phyloP scores from a whole-genome alignment of 2,113 vertebrate species.

The Ptilonorhynchus violaceus region DNA sequence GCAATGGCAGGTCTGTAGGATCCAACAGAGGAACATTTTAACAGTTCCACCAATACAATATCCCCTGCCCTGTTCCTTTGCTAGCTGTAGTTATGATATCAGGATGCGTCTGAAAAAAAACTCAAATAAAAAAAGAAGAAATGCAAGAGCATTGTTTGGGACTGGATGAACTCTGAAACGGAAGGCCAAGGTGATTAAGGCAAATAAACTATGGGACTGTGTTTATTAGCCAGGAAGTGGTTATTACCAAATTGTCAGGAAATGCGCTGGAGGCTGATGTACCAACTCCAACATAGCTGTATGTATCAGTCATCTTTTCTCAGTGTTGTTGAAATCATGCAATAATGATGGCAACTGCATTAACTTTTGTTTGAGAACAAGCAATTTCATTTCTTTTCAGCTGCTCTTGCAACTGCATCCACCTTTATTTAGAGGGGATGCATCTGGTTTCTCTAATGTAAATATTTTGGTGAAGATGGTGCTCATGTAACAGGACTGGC shows the following conservation, averaged over 20 bases:
- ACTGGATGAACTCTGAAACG: background rate
- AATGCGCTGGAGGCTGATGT: background rate
- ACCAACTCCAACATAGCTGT: background rate
- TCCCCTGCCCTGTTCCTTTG: background rate
- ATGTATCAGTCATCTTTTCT: background rate
- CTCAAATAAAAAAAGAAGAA: background rate
- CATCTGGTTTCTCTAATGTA: background rate
- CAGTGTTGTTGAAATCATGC: background rate
- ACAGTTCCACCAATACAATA: background rate
- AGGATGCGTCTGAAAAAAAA: background rate
- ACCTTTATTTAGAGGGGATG: background rate
- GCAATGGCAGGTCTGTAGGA: background rate
- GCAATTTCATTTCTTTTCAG: background rate
- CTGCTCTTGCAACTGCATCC: background rate
- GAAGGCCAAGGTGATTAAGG: slow-evolving; percentile 39
- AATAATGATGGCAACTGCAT: background rate
- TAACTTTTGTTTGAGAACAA: background rate
- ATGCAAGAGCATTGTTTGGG: background rate
- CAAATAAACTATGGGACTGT: background rate
- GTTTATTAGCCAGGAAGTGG: slow-evolving; percentile 50
- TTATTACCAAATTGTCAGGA: slow-evolving; percentile 28
- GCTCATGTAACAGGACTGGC: background rate
- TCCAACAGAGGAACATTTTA: background rate
- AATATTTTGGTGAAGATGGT: background rate
- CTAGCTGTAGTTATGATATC: background rate